Percentiles rank a stretch among this genome's conserved stretches.
These are phyloP conservation scores for Sepioteuthis lessoniana DNA, from an alignment of 2,888 invertebrate species.

Conservation along the genomic window DNA sequence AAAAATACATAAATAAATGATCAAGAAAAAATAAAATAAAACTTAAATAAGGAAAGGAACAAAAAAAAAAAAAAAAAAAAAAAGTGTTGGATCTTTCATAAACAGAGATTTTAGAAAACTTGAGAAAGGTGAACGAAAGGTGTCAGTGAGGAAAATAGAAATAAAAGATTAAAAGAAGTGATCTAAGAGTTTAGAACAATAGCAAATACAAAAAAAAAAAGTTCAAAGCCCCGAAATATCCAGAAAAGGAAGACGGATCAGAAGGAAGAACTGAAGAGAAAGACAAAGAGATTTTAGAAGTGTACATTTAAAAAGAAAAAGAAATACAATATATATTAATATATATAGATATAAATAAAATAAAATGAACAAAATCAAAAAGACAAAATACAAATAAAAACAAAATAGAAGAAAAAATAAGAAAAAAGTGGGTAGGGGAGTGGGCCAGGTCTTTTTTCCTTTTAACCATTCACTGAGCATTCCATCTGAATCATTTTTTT, in stretches of 20 bases:
- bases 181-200: neutral
- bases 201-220: neutral
- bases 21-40: neutral
- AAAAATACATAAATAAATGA: too few species aligned
- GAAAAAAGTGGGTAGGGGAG: neutral
- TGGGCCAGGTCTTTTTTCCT: neutral
- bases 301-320: neutral
- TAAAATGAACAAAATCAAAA: neutral
- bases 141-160: neutral
- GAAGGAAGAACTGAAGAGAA: neutral
- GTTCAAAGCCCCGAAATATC: neutral
- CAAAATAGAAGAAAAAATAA: neutral
- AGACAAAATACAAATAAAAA: too few species aligned
- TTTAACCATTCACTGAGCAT: neutral
- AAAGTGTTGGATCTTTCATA: neutral
- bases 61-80: neutral
- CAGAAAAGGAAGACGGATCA: neutral
- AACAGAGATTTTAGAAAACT: neutral
- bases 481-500: neutral
- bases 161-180: neutral
- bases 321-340: neutral
- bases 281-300: too few species aligned
- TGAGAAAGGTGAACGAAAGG: constrained; percentile 46
- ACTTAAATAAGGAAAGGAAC: neutral
- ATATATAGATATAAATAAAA: neutral